Evolutionary conservation across 2,797 vertebrate species (phyloP).

Genomic region (Periophthalmus magnuspinnatus): DNA sequence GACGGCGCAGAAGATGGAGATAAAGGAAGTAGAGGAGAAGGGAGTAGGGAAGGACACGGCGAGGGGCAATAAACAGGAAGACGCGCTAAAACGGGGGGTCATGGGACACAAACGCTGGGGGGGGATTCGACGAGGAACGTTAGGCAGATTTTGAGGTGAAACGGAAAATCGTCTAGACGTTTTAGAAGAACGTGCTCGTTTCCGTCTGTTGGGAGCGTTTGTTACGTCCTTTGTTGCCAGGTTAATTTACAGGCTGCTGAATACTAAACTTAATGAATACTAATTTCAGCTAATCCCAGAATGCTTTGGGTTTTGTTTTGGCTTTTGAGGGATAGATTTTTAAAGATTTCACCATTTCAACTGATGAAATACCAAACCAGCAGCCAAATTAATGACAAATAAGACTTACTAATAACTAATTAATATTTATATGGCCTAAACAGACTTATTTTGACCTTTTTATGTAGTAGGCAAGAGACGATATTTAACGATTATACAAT

Average conservation of each 20-base stretch:
- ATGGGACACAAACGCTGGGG: conserved; percentile 7
- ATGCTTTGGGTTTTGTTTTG: background rate
- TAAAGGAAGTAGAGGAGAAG: conserved; percentile 22
- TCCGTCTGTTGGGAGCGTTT: no score
- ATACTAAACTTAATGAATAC: background rate
- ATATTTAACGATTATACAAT: no score
- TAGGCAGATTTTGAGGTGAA: conserved; percentile 24
- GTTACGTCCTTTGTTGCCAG: conserved; percentile 48
- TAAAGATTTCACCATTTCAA: background rate
- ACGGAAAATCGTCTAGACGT: conserved; percentile 26
- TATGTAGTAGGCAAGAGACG: no score
- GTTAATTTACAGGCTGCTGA: conserved; percentile 36
- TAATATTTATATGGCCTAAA: no score
- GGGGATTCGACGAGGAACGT: conserved; percentile 18
- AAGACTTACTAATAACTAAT: no score
- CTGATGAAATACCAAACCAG: background rate
- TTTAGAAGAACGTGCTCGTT: no score
- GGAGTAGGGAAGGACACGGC: background rate
- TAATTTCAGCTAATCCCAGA: background rate
- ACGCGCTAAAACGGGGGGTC: conserved; percentile 15
- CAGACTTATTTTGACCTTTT: no score
- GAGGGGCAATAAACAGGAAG: conserved; percentile 6
- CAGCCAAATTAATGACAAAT: no score
- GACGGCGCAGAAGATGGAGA: conserved; percentile 8
- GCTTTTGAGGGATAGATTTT: background rate